Evolutionary conservation across 2,113 vertebrate genomes (phyloP).

Genomic region (Jacana jacana): DNA sequence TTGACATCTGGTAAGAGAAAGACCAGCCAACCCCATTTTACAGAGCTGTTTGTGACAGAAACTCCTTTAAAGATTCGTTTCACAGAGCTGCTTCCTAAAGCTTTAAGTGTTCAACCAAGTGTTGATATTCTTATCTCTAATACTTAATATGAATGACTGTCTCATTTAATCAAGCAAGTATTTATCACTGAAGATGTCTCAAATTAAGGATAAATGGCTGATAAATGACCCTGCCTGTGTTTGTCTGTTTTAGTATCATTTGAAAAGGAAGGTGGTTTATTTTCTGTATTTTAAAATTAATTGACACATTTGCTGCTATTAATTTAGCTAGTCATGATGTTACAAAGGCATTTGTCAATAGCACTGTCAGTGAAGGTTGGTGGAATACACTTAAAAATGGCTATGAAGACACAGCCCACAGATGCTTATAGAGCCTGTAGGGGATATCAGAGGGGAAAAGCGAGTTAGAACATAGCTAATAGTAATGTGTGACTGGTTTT

Average conservation of each 20-base stretch:
- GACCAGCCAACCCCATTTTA: background rate
- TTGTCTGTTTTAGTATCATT: background rate
- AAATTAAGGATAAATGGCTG: background rate
- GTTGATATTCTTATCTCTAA: slow-evolving; percentile 11
- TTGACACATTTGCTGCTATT: background rate
- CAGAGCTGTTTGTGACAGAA: background rate
- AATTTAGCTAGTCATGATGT: background rate
- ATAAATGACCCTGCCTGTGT: slow-evolving; percentile 7
- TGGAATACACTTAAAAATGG: background rate
- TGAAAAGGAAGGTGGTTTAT: background rate
- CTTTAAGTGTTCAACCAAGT: background rate
- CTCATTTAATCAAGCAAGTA: background rate
- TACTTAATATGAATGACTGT: background rate
- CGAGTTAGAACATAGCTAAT: too few relatives aligned
- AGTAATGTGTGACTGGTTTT: background rate
- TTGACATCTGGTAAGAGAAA: background rate
- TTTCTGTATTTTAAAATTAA: background rate
- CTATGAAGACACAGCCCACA: background rate
- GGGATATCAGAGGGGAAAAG: background rate
- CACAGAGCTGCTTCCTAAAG: background rate
- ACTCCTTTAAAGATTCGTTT: background rate
- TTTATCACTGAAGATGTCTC: background rate
- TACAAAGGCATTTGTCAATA: slow-evolving; percentile 40
- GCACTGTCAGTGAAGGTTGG: background rate
- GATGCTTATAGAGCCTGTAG: background rate